phyloP scores from a whole-genome alignment of 2,797 vertebrate species.

The Arrhamphus sclerolepis region DNA sequence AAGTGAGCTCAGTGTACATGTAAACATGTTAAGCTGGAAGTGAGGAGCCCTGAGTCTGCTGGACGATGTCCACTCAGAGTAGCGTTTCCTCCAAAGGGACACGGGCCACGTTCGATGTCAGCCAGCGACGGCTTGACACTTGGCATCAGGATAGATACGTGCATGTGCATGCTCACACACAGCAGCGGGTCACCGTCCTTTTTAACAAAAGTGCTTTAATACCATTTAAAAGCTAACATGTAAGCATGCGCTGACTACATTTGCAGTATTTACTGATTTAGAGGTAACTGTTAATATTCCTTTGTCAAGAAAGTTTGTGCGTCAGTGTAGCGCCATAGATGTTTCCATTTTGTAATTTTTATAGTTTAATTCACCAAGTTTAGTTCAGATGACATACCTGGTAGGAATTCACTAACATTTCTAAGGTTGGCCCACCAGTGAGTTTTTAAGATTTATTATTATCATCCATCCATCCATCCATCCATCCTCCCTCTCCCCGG shows the following conservation, averaged over 20 bases:
- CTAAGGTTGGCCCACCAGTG: too few species aligned
- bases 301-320: too few species aligned
- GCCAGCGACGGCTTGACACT: slow-evolving; percentile 37
- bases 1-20: slow-evolving; percentile 50
- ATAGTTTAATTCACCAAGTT: neutral
- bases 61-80: slow-evolving; percentile 33
- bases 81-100: slow-evolving; percentile 37
- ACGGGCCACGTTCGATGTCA: slow-evolving; percentile 43
- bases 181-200: slow-evolving; percentile 23
- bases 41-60: slow-evolving; percentile 2
- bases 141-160: slow-evolving; percentile 22
- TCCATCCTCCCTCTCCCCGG: too few species aligned
- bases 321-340: neutral
- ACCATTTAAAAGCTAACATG: too few species aligned
- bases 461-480: too few species aligned
- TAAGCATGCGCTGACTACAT: too few species aligned
- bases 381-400: too few species aligned
- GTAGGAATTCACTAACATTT: too few species aligned
- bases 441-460: neutral
- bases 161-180: slow-evolving; percentile 26
- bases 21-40: slow-evolving; percentile 47
- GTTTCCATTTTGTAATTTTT: neutral
- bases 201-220: neutral
- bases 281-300: too few species aligned
- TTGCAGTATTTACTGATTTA: too few species aligned